phyloP scores from a whole-genome alignment of 2,888 invertebrate genomes.

The Drosophila paranaensis region DNA sequence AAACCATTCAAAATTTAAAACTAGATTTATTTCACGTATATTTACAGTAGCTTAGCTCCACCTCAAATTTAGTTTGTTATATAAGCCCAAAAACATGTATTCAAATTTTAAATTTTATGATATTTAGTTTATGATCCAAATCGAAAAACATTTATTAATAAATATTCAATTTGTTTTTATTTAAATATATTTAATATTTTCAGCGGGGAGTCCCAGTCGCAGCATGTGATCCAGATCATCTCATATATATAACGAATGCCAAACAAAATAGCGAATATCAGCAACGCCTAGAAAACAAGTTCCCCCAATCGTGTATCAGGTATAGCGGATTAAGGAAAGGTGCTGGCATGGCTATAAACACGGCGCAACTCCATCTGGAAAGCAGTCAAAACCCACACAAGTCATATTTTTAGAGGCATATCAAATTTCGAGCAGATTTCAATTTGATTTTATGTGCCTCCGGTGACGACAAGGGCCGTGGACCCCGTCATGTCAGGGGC shows the following conservation, averaged over 20 bases:
- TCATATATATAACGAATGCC: not conserved
- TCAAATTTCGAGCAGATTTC: conserved; percentile 83
- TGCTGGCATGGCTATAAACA: conserved; percentile 32
- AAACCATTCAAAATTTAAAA: no score
- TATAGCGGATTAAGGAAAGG: conserved; percentile 24
- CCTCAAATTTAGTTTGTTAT: not conserved
- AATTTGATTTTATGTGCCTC: conserved; percentile 77
- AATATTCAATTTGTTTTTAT: no score
- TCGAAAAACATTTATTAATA: no score
- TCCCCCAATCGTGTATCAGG: not conserved
- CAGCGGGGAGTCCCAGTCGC: no score
- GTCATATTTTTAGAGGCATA: conserved; percentile 55
- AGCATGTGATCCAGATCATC: no score
- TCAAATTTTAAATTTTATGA: not conserved
- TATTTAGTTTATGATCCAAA: not conserved
- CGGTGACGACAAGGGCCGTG: conserved; percentile 51
- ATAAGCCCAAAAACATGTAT: not conserved
- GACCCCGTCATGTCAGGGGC: conserved; percentile 36
- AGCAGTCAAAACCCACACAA: conserved; percentile 23
- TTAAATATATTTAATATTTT: not conserved
- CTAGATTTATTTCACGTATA: not conserved
- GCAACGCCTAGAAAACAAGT: not conserved
- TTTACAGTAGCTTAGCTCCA: not conserved
- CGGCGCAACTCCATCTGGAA: conserved; percentile 18
- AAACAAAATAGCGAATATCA: not conserved